A percentile compares a stretch with the other conserved stretches of the same genome.
Conservation (phyloP, 2,797 vertebrate genomes). For the Coregonus sp. region DNA sequence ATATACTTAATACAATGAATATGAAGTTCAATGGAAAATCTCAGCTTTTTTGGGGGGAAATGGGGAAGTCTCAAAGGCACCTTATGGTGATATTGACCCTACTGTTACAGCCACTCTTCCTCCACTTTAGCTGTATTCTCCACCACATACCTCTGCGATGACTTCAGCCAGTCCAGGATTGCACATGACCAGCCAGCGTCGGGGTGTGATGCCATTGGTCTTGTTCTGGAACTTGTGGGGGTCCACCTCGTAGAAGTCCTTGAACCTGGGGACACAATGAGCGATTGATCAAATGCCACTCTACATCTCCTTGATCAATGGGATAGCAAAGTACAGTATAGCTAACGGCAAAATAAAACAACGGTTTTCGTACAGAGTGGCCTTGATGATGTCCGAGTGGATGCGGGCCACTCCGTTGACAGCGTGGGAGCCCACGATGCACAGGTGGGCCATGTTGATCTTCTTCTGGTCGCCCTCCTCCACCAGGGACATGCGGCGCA, state of each 20-base stretch:
- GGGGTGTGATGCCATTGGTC: constrained; percentile 89
- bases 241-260: constrained; percentile 80
- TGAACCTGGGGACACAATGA: constrained; percentile 59
- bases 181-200: constrained; percentile 88
- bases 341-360: background rate
- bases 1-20: no score
- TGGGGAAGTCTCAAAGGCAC: no score
- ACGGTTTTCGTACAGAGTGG: constrained; percentile 75
- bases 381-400: constrained; percentile 92
- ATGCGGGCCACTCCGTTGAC: constrained; percentile 93
- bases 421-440: constrained; percentile 90
- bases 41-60: no score
- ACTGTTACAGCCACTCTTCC: background rate
- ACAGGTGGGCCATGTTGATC: constrained; percentile 95
- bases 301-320: background rate
- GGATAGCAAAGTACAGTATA: background rate
- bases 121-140: background rate
- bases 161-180: constrained; percentile 89
- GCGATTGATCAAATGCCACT: background rate
- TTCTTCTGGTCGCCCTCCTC: constrained; percentile 87
- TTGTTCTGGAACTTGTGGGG: constrained; percentile 92
- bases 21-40: no score
- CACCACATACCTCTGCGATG: constrained; percentile 81
- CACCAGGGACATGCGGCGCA: constrained; percentile 90
- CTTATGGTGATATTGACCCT: no score